Percentiles rank a stretch among this genome's conserved stretches.
Evolutionary conservation across 2,888 invertebrate species (phyloP).

Genomic region (Balanococcus diminutus): DNA sequence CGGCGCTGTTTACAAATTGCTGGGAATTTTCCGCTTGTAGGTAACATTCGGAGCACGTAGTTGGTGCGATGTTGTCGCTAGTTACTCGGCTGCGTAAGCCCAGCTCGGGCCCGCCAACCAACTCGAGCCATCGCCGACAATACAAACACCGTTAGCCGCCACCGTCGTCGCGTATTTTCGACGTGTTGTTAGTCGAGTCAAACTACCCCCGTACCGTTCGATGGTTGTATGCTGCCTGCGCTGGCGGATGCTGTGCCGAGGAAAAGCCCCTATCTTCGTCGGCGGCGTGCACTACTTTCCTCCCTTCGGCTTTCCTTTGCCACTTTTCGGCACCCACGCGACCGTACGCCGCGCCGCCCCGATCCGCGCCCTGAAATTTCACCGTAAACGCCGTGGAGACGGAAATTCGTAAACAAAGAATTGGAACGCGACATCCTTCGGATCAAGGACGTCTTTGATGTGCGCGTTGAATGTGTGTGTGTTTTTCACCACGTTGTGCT

Average conservation of each 20-base stretch:
- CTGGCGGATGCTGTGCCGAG: neutral
- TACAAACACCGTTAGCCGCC: neutral
- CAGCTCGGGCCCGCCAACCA: neutral
- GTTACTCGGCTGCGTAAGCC: neutral
- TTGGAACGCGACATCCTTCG: constrained; percentile 29
- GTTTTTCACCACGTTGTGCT: neutral
- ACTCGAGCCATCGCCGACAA: neutral
- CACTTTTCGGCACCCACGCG: neutral
- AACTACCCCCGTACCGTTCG: neutral
- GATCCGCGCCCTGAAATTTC: neutral
- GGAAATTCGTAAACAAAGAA: constrained; percentile 7
- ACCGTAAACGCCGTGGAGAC: neutral
- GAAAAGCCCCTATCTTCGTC: neutral
- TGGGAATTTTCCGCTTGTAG: neutral
- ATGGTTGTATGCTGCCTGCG: neutral
- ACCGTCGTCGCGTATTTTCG: neutral
- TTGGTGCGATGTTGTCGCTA: neutral
- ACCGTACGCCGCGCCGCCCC: neutral
- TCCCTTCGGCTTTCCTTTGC: neutral
- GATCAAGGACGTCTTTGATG: constrained; percentile 10
- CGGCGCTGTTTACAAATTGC: neutral
- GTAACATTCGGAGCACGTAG: no score
- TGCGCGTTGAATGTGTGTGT: neutral
- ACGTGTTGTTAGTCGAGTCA: neutral
- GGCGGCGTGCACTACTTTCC: neutral